Conservation (phyloP, 2,113 vertebrate species). For the Anthoscopus minutus region DNA sequence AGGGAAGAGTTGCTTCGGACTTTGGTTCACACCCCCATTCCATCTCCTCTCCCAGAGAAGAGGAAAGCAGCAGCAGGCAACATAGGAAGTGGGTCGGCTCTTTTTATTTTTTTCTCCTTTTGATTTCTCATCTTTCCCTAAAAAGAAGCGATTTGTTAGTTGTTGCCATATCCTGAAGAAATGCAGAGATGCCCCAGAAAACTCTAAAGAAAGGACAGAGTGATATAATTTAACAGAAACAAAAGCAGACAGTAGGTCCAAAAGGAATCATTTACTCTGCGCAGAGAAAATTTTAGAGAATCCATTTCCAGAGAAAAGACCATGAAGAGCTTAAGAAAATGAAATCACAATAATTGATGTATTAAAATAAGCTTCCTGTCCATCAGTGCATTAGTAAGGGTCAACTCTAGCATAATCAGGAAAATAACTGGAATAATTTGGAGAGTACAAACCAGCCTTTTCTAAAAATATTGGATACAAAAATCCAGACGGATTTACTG, state of each 20-base stretch:
- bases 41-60: background rate
- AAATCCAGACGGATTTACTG: background rate
- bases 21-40: background rate
- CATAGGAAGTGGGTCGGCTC: background rate
- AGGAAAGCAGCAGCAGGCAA: background rate
- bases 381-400: background rate
- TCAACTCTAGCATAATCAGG: background rate
- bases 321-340: background rate
- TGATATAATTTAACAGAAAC: background rate
- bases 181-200: background rate
- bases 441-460: background rate
- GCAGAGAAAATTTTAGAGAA: background rate
- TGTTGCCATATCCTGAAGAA: background rate
- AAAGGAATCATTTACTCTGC: background rate
- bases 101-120: background rate
- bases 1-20: background rate
- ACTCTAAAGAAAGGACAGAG: background rate
- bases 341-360: background rate
- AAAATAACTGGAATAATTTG: background rate
- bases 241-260: background rate
- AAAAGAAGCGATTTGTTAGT: background rate
- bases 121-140: conserved; percentile 16
- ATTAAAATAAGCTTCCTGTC: background rate
- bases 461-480: background rate
- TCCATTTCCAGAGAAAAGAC: background rate